Evolutionary conservation across 2,888 invertebrate genomes (phyloP).

Genomic region (Chironomus riparius): DNA sequence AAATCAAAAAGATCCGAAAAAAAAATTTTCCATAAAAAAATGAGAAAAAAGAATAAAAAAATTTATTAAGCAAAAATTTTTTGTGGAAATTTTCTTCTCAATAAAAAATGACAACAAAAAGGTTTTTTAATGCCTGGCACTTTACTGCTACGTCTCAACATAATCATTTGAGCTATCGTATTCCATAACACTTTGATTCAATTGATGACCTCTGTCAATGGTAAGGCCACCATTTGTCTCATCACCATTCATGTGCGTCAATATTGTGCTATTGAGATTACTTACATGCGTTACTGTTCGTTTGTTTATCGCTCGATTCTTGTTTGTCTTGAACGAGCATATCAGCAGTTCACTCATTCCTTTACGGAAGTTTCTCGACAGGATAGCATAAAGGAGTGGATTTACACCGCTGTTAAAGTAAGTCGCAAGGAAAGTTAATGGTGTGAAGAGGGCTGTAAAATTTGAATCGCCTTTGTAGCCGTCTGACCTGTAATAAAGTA

Average conservation of each 20-base stretch:
- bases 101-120: not conserved
- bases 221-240: not conserved
- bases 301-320: slow-evolving; percentile 40
- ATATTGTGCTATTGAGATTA: slow-evolving; percentile 25
- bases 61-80: not conserved
- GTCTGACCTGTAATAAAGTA: slow-evolving; percentile 42
- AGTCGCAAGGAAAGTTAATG: slow-evolving; percentile 75
- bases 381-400: slow-evolving; percentile 81
- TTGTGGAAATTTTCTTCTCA: not conserved
- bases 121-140: not conserved
- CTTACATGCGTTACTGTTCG: slow-evolving; percentile 40
- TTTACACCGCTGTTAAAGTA: slow-evolving; percentile 88
- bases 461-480: slow-evolving; percentile 61
- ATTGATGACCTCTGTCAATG: not conserved
- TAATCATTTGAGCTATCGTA: slow-evolving; percentile 4
- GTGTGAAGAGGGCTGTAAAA: slow-evolving; percentile 70
- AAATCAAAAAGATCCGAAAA: not conserved
- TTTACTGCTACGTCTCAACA: not conserved
- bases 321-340: slow-evolving; percentile 47
- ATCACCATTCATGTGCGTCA: not conserved
- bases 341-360: slow-evolving; percentile 74
- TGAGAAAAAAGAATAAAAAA: not conserved
- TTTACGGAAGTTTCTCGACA: slow-evolving; percentile 66
- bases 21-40: not conserved
- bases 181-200: slow-evolving; percentile 6